Percentiles rank a stretch among this genome's conserved stretches.
Conservation (phyloP, 2,797 vertebrate species). For the Mus caroli region DNA sequence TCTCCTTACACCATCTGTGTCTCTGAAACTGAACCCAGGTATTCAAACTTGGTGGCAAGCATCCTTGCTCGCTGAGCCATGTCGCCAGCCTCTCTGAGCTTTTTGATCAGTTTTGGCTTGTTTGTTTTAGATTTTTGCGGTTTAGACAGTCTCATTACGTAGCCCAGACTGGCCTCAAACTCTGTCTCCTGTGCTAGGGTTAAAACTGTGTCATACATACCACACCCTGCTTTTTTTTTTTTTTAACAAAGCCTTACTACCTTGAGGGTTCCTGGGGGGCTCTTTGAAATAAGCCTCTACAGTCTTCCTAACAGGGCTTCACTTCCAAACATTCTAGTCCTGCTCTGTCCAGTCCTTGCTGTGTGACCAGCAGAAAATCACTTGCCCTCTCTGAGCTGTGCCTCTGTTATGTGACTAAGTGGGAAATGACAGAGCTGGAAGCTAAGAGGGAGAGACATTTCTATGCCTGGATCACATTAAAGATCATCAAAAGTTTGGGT, state of each 20-base stretch:
- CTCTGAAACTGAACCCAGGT: not conserved
- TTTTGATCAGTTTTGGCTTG: not conserved
- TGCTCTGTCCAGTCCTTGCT: not conserved
- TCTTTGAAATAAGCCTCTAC: accelerated
- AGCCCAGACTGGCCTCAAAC: not conserved
- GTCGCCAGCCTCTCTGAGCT: not conserved
- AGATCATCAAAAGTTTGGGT: not conserved
- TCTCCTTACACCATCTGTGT: not conserved
- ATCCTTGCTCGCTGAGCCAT: not conserved
- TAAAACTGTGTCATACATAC: not conserved
- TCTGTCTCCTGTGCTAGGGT: not conserved
- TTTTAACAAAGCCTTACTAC: not conserved
- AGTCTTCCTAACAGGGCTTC: not conserved
- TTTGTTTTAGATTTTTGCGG: not conserved
- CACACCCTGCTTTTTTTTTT: no score
- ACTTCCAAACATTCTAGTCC: not conserved
- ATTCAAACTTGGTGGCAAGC: not conserved
- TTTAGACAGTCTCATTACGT: no score
- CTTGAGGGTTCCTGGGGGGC: not conserved
- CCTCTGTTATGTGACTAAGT: accelerated
- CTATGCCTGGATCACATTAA: not conserved
- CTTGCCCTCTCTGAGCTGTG: slow-evolving; percentile 44
- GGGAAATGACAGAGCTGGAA: not conserved
- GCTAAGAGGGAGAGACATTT: not conserved
- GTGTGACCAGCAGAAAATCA: not conserved